Evolutionary conservation across 1,140 invertebrate species (phyloP).

Genomic region (Paraescarpia echinospica): DNA sequence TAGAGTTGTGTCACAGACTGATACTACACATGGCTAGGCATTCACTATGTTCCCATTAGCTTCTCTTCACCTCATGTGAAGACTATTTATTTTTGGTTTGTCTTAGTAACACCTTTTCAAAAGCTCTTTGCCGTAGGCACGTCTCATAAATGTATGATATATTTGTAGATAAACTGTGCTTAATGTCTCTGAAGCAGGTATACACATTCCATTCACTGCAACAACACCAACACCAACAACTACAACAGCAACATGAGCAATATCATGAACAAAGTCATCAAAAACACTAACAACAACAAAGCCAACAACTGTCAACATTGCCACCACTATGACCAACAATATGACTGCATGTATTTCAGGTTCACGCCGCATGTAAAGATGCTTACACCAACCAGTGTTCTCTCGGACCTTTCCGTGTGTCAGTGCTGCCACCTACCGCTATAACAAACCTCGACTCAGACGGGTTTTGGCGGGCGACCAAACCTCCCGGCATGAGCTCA

Average conservation of each 20-base stretch:
- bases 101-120: too few relatives aligned
- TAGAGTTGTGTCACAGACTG: not conserved
- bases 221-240: not conserved
- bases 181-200: not conserved
- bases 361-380: conserved; percentile 81
- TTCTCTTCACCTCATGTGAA: too few relatives aligned
- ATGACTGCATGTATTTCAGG: conserved; percentile 51
- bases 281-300: not conserved
- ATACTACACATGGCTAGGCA: too few relatives aligned
- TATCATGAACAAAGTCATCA: not conserved
- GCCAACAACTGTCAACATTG: not conserved
- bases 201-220: not conserved
- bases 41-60: too few relatives aligned
- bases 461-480: conserved; percentile 84
- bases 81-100: too few relatives aligned
- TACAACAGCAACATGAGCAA: not conserved
- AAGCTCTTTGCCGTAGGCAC: too few relatives aligned
- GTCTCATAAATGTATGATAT: not conserved
- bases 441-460: conserved; percentile 80
- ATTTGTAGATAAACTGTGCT: not conserved
- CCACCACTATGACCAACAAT: too few relatives aligned
- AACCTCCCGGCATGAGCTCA: conserved; percentile 79
- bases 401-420: conserved; percentile 82
- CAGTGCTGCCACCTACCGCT: conserved; percentile 88
- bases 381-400: conserved; percentile 69